A percentile compares a stretch with the other conserved stretches of the same genome.
Conservation (phyloP, 1,140 invertebrate species). For the Heterodera schachtii region DNA sequence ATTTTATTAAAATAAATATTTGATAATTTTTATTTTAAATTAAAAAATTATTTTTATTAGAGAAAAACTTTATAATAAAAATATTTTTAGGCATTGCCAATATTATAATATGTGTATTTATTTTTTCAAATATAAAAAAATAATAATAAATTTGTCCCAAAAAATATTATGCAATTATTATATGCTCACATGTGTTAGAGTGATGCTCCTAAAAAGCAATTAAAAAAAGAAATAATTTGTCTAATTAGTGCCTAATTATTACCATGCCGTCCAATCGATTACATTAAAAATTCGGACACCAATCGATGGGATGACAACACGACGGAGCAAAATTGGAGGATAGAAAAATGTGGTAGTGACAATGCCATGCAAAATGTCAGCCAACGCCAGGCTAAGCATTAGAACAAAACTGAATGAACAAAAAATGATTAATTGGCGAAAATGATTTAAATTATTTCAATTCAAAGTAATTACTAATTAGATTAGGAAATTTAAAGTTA, state of each 20-base stretch:
- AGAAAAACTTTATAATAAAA: too few relatives aligned
- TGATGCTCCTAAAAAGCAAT: slow-evolving; percentile 58
- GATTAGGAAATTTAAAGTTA: too few relatives aligned
- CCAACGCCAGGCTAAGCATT: slow-evolving; percentile 62
- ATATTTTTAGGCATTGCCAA: too few relatives aligned
- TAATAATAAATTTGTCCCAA: too few relatives aligned
- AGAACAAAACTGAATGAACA: slow-evolving; percentile 57
- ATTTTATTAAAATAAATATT: not conserved
- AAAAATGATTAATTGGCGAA: too few relatives aligned
- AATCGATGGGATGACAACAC: slow-evolving; percentile 46
- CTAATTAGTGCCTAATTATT: not conserved
- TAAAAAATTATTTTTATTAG: too few relatives aligned
- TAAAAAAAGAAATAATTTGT: not conserved
- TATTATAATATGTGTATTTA: too few relatives aligned
- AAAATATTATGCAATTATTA: too few relatives aligned
- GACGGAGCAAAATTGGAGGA: slow-evolving; percentile 60
- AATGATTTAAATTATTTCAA: too few relatives aligned
- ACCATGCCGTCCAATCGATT: slow-evolving; percentile 65
- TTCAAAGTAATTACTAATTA: too few relatives aligned
- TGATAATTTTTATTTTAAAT: too few relatives aligned
- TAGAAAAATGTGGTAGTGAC: slow-evolving; percentile 64
- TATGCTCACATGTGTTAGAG: slow-evolving; percentile 53
- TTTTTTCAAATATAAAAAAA: too few relatives aligned
- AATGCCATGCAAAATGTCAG: slow-evolving; percentile 60
- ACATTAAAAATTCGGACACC: slow-evolving; percentile 61